A percentile compares a stretch with the other conserved stretches of the same genome.
These are phyloP conservation scores for Serilophus lunatus DNA, from an alignment of 2,113 vertebrate species.

Conservation along the genomic window DNA sequence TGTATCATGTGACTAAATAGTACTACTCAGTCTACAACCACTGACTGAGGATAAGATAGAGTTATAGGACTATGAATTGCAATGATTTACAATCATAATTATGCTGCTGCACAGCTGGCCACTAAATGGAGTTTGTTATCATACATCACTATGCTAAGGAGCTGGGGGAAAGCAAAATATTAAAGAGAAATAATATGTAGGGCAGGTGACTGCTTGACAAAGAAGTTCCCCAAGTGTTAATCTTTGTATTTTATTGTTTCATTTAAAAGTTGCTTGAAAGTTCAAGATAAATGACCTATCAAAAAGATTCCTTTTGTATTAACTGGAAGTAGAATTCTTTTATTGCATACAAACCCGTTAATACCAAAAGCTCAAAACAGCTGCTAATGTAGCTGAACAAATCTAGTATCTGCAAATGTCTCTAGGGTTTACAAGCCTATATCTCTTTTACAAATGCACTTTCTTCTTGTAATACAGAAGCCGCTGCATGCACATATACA, in stretches of 20 bases:
- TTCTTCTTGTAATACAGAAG: not conserved
- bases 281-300: not conserved
- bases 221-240: not conserved
- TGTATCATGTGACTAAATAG: not conserved
- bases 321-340: constrained; percentile 2
- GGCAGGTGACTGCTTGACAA: not conserved
- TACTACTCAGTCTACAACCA: not conserved
- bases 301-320: not conserved
- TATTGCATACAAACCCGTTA: not conserved
- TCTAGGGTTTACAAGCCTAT: not conserved
- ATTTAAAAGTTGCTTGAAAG: not conserved
- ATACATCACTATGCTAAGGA: not conserved
- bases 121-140: not conserved
- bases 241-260: constrained; percentile 26
- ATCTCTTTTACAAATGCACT: not conserved
- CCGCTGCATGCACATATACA: not conserved
- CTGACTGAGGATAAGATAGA: not conserved
- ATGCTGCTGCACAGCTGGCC: not conserved
- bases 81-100: constrained; percentile 1
- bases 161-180: not conserved
- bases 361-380: constrained; percentile 30
- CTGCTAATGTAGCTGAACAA: constrained; percentile 38
- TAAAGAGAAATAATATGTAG: not conserved
- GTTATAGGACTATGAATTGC: not conserved
- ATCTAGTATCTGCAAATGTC: constrained; percentile 12